Base-by-base conservation (phyloP, 1,140 invertebrate genomes). In the Ditylenchus dipsaci region DNA sequence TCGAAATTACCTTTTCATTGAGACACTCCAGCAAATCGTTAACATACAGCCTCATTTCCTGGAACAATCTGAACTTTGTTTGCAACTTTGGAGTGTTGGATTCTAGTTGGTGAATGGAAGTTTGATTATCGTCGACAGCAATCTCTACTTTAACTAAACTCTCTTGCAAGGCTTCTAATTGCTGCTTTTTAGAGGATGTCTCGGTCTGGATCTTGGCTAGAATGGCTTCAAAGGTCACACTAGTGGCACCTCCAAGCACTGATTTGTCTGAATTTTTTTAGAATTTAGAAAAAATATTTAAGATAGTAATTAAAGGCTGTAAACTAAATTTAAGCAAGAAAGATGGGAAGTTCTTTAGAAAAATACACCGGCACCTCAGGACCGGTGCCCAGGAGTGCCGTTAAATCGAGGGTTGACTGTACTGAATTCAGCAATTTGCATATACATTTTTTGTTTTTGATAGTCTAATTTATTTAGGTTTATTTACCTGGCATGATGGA, bases 11-110 rank as follows among this genome's bases (percentile, higher is more conserved):
- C 27, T 78, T 77, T 49, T 77, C 75, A 64, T 77, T 76, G 19
- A 77, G 27, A 62, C 75, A 77, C 21, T 77, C 75, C 11, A 77
- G 27, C 26, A 77, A 65, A 76, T 77, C 68, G 13, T 61, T 38
- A 0, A 56, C 61, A 43, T 63, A 77, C 11, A 76, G 23, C 1
- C 69, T 29, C 45, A 77, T 77, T 58, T 77, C 74, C 45, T 77
- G 75, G 38, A 73, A 77, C 58, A 78, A 38, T 27, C 64, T 61
- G 56, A 75, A 77, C 47, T 76, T 70, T 26, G 47, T 13, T 53
- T 78, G 59, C 30, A 77, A 33, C 49, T 64, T 26, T n/a, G 69
- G 63, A 43, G 67, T 63, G 19, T 29, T 58, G n/a, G 65, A 64
- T 19, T 63, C 62, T 21, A 75, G 26, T 47, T 71, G 59, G 21